phyloP scores from a whole-genome alignment of 2,888 invertebrate species.

The Pollenia amentaria region DNA sequence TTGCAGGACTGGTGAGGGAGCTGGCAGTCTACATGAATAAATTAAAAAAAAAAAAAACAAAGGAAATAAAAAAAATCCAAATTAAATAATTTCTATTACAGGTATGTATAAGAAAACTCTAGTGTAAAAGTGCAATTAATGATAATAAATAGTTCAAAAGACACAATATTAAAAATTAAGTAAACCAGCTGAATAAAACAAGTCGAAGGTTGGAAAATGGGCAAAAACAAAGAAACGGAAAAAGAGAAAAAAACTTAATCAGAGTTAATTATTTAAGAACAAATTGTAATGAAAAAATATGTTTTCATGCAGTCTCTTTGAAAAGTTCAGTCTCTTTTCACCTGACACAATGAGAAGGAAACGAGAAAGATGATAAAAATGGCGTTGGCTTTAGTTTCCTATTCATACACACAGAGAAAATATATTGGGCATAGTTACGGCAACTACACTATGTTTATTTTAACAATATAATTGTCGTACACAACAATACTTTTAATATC shows the following conservation, averaged over 20 bases:
- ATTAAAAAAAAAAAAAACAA: slow-evolving; percentile 26
- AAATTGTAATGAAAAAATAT: slow-evolving; percentile 51
- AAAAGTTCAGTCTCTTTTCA: neutral
- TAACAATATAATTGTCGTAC: too few relatives aligned
- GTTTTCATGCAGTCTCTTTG: slow-evolving; percentile 10
- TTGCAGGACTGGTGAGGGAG: slow-evolving; percentile 23
- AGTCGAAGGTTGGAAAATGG: neutral
- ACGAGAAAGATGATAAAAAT: slow-evolving; percentile 1
- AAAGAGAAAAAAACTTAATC: slow-evolving; percentile 5
- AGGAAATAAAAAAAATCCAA: slow-evolving; percentile 37
- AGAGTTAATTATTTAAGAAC: slow-evolving; percentile 46
- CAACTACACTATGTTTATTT: too few relatives aligned
- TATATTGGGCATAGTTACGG: too few relatives aligned
- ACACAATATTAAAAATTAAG: slow-evolving; percentile 4
- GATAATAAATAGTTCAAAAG: slow-evolving; percentile 38
- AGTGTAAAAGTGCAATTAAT: slow-evolving; percentile 26
- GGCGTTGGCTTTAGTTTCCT: neutral
- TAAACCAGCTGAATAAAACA: neutral
- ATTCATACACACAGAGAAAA: too few relatives aligned
- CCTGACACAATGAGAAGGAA: neutral
- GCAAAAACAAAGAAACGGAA: neutral
- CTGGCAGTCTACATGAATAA: slow-evolving; percentile 40
- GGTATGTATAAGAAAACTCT: slow-evolving; percentile 17
- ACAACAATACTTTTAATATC: too few relatives aligned
- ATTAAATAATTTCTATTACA: slow-evolving; percentile 2